Percentiles rank a stretch among this genome's conserved stretches.
phyloP scores from a whole-genome alignment of 2,797 vertebrate species.

The Crypturellus tataupa region DNA sequence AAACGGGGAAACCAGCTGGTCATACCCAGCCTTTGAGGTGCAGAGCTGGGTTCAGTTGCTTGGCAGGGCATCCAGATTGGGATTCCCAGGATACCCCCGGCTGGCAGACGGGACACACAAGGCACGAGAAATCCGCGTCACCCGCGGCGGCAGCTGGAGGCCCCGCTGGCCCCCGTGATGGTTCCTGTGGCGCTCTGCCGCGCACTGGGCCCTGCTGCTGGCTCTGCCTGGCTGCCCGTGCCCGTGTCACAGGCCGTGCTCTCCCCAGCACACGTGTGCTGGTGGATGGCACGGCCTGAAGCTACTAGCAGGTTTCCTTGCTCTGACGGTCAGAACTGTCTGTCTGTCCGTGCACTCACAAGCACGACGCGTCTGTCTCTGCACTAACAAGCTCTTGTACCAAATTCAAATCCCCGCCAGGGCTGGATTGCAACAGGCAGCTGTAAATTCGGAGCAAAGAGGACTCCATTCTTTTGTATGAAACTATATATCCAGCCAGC shows the following conservation, averaged over 20 bases:
- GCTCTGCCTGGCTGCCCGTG: not conserved
- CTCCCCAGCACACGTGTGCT: not conserved
- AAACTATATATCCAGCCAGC: not conserved
- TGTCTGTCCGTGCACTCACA: too few relatives aligned
- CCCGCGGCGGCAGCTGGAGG: not conserved
- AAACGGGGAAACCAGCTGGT: not conserved
- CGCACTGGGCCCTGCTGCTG: accelerated
- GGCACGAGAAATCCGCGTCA: not conserved
- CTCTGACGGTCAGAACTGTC: not conserved
- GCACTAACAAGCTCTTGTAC: not conserved
- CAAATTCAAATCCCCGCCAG: not conserved
- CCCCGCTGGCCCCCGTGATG: not conserved
- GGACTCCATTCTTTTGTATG: not conserved
- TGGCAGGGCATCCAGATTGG: not conserved
- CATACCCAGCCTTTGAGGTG: not conserved
- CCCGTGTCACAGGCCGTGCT: too few relatives aligned
- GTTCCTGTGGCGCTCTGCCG: not conserved
- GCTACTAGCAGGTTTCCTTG: not conserved
- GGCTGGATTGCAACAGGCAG: not conserved
- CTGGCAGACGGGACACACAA: not conserved
- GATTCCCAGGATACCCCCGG: not conserved
- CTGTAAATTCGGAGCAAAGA: not conserved
- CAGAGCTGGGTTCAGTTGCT: not conserved
- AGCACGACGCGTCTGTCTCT: not conserved
- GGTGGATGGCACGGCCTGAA: accelerated